Evolutionary conservation across 1,140 invertebrate genomes (phyloP).

Genomic region (Philopotamus ludificatus): DNA sequence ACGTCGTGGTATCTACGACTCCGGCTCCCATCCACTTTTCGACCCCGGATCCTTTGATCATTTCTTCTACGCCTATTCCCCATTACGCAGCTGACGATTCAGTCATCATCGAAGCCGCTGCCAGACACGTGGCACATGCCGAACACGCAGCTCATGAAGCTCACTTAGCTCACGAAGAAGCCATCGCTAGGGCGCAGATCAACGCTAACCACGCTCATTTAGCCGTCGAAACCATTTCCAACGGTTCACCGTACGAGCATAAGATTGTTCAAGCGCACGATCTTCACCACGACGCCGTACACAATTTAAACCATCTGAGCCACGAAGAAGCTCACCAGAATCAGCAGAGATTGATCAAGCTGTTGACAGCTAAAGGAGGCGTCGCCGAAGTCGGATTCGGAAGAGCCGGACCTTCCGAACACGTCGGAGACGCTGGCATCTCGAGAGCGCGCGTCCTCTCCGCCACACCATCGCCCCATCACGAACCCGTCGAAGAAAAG

Average conservation of each 20-base stretch:
- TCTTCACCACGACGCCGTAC: conserved; percentile 15
- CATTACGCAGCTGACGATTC: conserved; percentile 44
- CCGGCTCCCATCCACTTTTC: conserved; percentile 41
- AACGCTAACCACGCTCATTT: conserved; percentile 33
- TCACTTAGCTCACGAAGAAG: conserved; percentile 35
- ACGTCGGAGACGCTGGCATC: conserved; percentile 47
- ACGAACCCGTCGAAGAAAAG: conserved; percentile 55
- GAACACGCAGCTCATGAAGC: conserved; percentile 40
- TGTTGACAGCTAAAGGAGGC: conserved; percentile 54
- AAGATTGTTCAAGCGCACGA: conserved; percentile 29
- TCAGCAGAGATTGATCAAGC: conserved; percentile 55
- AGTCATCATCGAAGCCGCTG: conserved; percentile 48
- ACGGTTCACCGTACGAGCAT: conserved; percentile 44
- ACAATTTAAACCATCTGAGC: conserved; percentile 42
- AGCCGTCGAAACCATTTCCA: conserved; percentile 43
- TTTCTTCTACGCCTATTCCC: conserved; percentile 39
- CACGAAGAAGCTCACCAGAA: conserved; percentile 51
- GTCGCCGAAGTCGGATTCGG: conserved; percentile 54
- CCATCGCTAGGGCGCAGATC: conserved; percentile 22
- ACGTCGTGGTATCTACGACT: conserved; percentile 33
- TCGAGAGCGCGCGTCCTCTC: conserved; percentile 57
- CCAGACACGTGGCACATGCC: conserved; percentile 38
- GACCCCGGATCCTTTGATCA: conserved; percentile 34
- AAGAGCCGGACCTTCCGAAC: conserved; percentile 42
- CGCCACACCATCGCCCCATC: conserved; percentile 58